Evolutionary conservation across 2,797 vertebrate genomes (phyloP), one percentile per base, ranked within the genome.

Genomic region (Aeoliscus strigatus): DNA sequence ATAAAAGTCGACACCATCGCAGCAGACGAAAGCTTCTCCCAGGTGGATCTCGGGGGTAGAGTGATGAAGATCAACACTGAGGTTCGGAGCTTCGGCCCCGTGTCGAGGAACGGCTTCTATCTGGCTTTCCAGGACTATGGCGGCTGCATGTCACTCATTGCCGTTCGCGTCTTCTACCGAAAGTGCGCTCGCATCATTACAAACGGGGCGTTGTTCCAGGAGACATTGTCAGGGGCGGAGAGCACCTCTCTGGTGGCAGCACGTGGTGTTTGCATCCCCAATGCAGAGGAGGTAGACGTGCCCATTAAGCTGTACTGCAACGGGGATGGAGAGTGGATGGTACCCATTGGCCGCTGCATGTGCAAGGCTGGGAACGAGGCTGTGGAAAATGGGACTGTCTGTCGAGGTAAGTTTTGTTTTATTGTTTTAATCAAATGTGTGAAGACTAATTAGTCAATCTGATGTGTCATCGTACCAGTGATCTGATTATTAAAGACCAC

Each of bases 31-130:
- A 98, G 96, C 75, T 99, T 99, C 84, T 99, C 96, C 0, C 95
- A 99, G 83, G 96, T 99, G 68, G 96, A 99, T 74, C 79, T 98
- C 0, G 96, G 96, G 0, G 96, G 94, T 4, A 84, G 94, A 1
- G 93, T 99, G 70, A 97, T 99, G 96, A 99, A 98, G 67, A 99
- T 99, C 55, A 99, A 99, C 88, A 99, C 94, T 0, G 96, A 99
- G 76, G 89, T 98, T 27, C 90, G 96, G 6, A 98, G 96, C 48
- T 99, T 99, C 0, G 96, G 96, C 0, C 96, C 96, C 0, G 94
- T 99, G 43, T 96, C 96, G 9, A 90, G 90, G 50, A 93, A 91
- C 2, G 96, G 94, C 52, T 98, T 98, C 85, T 98, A 97, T 81
- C 82, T 98, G 45, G 96, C 94, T 25, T 98, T 98, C 78, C 96